Percentiles rank a stretch among this genome's conserved stretches.
These are phyloP conservation scores for cattle (Bos taurus) DNA, from an alignment of 2,113 vertebrate genomes.

Conservation along the genomic window DNA sequence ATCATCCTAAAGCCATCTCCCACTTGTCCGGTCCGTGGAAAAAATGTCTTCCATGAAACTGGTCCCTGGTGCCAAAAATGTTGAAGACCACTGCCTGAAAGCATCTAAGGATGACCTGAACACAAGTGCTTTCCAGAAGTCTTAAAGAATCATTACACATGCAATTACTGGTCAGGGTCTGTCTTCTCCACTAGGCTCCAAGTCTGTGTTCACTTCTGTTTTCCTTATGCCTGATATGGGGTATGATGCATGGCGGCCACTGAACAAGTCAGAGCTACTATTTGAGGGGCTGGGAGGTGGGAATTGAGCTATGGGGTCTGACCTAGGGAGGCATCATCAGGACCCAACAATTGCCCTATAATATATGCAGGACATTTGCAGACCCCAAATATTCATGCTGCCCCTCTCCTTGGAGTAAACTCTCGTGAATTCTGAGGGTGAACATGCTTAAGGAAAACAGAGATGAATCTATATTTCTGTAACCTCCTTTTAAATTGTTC, in stretches of 20 bases:
- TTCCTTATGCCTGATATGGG: not conserved
- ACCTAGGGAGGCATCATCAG: not conserved
- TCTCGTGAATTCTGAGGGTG: not conserved
- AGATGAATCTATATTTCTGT: not conserved
- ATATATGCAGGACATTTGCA: not conserved
- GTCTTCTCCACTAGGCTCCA: not conserved
- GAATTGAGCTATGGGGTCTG: not conserved
- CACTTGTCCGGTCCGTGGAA: accelerated
- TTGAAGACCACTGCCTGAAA: not conserved
- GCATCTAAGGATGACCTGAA: not conserved
- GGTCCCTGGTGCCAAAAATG: not conserved
- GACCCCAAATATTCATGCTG: not conserved
- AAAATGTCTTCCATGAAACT: not conserved
- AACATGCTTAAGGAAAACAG: not conserved
- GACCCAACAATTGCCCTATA: not conserved
- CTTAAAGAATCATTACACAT: not conserved
- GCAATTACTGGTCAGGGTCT: not conserved
- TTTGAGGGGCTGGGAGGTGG: not conserved
- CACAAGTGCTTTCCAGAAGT: not conserved
- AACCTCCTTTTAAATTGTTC: not conserved
- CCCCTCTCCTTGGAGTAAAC: not conserved
- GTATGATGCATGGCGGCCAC: accelerated
- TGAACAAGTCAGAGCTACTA: not conserved
- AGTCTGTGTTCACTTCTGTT: not conserved
- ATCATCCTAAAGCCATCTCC: not conserved